phyloP scores from a whole-genome alignment of 2,797 vertebrate genomes.

The Coreius guichenoti region DNA sequence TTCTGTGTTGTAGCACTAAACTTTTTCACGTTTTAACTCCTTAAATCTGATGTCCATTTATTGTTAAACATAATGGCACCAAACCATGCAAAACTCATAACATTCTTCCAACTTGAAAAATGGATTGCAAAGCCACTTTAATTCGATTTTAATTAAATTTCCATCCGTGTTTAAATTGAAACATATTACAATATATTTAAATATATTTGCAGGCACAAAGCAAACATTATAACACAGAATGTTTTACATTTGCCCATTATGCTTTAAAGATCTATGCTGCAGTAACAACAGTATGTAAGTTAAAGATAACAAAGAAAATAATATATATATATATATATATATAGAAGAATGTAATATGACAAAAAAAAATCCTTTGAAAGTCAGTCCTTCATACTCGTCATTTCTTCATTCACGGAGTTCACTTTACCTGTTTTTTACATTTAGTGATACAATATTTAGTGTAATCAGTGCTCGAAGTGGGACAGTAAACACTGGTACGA shows the following conservation, averaged over 20 bases:
- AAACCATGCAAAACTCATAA: background rate
- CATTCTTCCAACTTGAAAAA: background rate
- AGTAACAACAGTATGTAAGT: background rate
- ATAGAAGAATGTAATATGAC: background rate
- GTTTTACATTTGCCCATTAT: background rate
- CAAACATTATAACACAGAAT: background rate
- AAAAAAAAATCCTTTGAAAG: background rate
- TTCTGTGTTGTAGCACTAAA: background rate
- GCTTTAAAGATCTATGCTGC: background rate
- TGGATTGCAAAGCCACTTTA: background rate
- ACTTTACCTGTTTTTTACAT: background rate
- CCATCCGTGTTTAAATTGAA: background rate
- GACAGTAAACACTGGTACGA: too few relatives aligned
- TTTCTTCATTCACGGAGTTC: constrained; percentile 1
- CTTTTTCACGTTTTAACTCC: background rate
- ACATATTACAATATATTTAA: background rate
- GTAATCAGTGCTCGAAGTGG: background rate
- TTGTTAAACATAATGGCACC: constrained; percentile 2
- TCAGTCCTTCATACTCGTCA: constrained; percentile 3
- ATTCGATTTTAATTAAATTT: background rate
- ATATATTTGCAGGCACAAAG: background rate
- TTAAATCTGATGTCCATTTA: background rate
- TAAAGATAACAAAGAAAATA: constrained; percentile 5
- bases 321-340: too few relatives aligned
- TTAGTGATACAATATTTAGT: constrained; percentile 12